These are phyloP conservation scores for Notodonta ziczac DNA, from an alignment of 2,888 invertebrate species.

Conservation along the genomic window DNA sequence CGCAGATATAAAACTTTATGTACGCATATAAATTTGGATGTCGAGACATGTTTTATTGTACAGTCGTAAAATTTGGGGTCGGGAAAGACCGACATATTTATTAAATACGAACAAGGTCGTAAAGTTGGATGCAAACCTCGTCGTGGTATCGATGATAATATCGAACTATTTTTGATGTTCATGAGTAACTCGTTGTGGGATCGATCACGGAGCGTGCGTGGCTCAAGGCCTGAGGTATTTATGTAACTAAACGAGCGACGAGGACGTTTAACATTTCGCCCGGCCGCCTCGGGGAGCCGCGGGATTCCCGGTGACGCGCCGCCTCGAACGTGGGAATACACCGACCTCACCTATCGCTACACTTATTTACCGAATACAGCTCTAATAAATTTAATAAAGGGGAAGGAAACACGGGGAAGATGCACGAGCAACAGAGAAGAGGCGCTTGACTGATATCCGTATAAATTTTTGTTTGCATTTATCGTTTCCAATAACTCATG, in stretches of 20 bases:
- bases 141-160: constrained; percentile 76
- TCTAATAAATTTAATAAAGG: constrained; percentile 78
- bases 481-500: constrained; percentile 52
- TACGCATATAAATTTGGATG: constrained; percentile 83
- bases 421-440: constrained; percentile 49
- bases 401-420: constrained; percentile 67
- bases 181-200: constrained; percentile 40
- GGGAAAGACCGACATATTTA: constrained; percentile 83
- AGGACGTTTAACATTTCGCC: constrained; percentile 58
- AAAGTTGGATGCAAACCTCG: constrained; percentile 78
- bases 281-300: constrained; percentile 51
- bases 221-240: constrained; percentile 12
- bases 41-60: constrained; percentile 84
- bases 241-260: constrained; percentile 14
- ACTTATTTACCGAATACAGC: constrained; percentile 71
- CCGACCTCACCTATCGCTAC: constrained; percentile 64
- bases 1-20: constrained; percentile 83
- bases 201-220: constrained; percentile 27
- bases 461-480: constrained; percentile 42
- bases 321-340: constrained; percentile 50
- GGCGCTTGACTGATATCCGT: constrained; percentile 13
- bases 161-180: constrained; percentile 68
- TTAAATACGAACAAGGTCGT: constrained; percentile 83
- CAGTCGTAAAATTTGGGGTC: constrained; percentile 82
- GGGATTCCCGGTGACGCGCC: constrained; percentile 69